These are phyloP conservation scores for Porites cylindrica DNA, from an alignment of 92 coral and sea anemone species.

Conservation along the genomic window DNA sequence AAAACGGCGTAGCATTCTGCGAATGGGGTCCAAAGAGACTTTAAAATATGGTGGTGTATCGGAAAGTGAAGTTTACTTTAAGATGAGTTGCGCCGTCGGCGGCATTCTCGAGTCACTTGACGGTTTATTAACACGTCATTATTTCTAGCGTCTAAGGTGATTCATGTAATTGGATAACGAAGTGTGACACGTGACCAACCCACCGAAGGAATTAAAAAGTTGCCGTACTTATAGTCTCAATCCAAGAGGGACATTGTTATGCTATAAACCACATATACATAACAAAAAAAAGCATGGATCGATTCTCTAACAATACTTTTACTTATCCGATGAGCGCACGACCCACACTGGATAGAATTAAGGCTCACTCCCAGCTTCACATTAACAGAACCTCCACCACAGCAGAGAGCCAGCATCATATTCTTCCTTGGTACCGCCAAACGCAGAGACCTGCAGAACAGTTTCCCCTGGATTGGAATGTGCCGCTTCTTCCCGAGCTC, in stretches of 20 bases:
- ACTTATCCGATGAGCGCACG: conserved; percentile 21
- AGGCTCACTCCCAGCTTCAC: conserved; percentile 3
- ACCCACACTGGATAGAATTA: conserved; percentile 2
- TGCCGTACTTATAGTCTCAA: conserved; percentile 18
- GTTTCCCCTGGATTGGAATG: conserved; percentile 38
- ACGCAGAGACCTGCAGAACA: conserved; percentile 17
- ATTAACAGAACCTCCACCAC: background rate
- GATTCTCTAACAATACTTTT: conserved; percentile 5
- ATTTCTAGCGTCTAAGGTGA: conserved; percentile 36
- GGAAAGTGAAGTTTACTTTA: background rate
- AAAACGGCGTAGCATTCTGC: background rate
- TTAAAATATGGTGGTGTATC: background rate
- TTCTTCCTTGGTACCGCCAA: conserved; percentile 25
- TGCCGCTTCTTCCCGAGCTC: conserved; percentile 18
- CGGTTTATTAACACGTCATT: conserved; percentile 52
- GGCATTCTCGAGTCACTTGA: conserved; percentile 29
- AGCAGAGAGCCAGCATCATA: background rate
- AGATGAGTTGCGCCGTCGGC: conserved; percentile 20
- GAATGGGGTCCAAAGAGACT: background rate
- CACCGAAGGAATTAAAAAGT: conserved; percentile 29
- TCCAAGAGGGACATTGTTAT: conserved; percentile 44
- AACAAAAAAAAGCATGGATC: conserved; percentile 31
- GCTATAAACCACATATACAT: conserved; percentile 19
- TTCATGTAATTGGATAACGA: conserved; percentile 54
- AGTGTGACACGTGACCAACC: conserved; percentile 50